These are phyloP conservation scores for Neodiprion pinetum DNA, from an alignment of 1,140 invertebrate genomes.

Conservation along the genomic window DNA sequence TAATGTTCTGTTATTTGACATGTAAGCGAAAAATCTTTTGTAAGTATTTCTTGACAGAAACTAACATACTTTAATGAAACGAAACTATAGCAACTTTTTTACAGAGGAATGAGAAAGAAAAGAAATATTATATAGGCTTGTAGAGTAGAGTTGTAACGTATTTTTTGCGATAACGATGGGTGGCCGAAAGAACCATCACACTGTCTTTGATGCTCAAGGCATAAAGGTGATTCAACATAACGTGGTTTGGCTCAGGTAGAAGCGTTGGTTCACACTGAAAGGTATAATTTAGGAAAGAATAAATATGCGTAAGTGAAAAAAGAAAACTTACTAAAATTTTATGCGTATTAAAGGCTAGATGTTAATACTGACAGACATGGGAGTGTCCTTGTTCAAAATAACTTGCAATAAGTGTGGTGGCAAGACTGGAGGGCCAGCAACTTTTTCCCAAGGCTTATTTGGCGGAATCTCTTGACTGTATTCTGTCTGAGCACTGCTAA, in stretches of 20 bases:
- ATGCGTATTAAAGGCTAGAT: constrained; percentile 15
- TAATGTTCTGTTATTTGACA: background rate
- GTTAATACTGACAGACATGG: constrained; percentile 77
- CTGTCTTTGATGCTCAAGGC: constrained; percentile 99
- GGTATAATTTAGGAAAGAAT: constrained; percentile 26
- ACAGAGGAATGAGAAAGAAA: constrained; percentile 20
- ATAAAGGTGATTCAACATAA: constrained; percentile 99
- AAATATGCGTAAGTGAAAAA: constrained; percentile 18
- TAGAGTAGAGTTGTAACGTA: constrained; percentile 99
- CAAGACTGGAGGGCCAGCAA: constrained; percentile 92
- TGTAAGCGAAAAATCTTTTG: constrained; percentile 13
- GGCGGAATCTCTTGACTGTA: constrained; percentile 92
- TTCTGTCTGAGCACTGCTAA: constrained; percentile 75
- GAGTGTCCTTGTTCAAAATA: constrained; percentile 98
- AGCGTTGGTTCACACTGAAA: constrained; percentile 96
- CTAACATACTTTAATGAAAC: constrained; percentile 23
- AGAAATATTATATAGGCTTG: constrained; percentile 86
- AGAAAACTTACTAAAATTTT: constrained; percentile 10
- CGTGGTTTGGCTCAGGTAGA: constrained; percentile 98
- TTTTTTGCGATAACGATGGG: constrained; percentile 97
- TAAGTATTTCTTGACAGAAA: constrained; percentile 21
- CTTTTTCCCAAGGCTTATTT: constrained; percentile 89
- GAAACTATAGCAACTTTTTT: constrained; percentile 9
- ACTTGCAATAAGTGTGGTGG: constrained; percentile 98
- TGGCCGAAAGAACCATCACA: constrained; percentile 98